Evolutionary conservation across 2,888 invertebrate species (phyloP), one percentile per base, ranked within the genome.

Genomic region (Noctuana brunneofusca): DNA sequence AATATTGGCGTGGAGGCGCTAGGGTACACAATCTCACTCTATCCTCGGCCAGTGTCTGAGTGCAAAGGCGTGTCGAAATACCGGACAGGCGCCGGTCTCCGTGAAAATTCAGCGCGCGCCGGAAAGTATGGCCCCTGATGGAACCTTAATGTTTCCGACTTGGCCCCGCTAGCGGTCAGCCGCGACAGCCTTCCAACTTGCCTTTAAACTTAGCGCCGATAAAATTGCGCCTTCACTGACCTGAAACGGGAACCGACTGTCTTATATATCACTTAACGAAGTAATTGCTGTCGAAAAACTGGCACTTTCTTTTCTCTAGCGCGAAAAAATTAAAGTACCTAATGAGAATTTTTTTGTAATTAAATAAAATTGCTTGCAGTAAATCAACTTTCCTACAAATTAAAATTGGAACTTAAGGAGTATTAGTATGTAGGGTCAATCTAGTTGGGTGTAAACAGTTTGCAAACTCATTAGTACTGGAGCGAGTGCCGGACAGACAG

Each of bases 61-160:
- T 89, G 89, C 89, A 89, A 89, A 89, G 89, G 86, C 89, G 87
- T 89, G 89, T 89, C 86, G 84, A 75, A 72, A 69, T 75, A 79
- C 79, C 82, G 83, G 79, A 75, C 83, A 79, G 75, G 68, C 75
- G 54, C 76, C 78, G 81, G 86, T 41, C 83, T 83, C 78, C 80
- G 84, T 81, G 86, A 84, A 88, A 88, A 86, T 85, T 86, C 83
- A 77, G 76, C 78, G 70, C 71, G 70, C 76, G 78, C 84, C 87
- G 85, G 87, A 86, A 87, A 89, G 87, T 89, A 88, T 87, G 84
- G 86, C 83, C 83, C 78, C 85, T 85, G 86, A 88, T 88, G 87
- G 88, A 84, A 84, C 88, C 87, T 82, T 89, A 89, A 89, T 89
- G 89, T 87, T 87, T 89, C 89, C 87, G 88, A 83, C 84, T 88